phyloP scores from a whole-genome alignment of 2,113 vertebrate genomes.

The Sceloporus tristichus region DNA sequence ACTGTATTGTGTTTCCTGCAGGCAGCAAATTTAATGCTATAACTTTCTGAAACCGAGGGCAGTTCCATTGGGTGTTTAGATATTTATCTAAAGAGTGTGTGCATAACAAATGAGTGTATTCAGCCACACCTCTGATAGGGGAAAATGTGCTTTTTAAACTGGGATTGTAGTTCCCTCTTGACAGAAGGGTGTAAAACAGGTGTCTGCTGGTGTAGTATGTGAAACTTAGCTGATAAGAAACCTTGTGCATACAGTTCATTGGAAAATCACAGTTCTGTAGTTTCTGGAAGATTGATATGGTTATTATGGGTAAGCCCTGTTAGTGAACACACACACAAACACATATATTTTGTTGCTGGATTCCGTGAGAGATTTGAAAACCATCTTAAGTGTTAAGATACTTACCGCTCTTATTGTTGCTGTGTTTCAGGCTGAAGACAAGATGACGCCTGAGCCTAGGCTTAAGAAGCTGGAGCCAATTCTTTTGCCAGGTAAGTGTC shows the following conservation, averaged over 20 bases:
- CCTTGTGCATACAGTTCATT: not conserved
- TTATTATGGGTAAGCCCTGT: not conserved
- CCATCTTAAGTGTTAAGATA: not conserved
- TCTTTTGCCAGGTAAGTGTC: slow-evolving; percentile 88
- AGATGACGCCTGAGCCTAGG: slow-evolving; percentile 82
- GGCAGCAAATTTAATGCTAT: not conserved
- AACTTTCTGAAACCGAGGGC: not conserved
- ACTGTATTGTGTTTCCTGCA: not conserved
- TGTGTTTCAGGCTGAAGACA: slow-evolving; percentile 84
- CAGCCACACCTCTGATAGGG: not conserved
- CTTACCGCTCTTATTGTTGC: not conserved
- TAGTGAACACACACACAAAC: not conserved
- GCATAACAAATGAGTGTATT: not conserved
- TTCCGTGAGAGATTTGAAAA: not conserved
- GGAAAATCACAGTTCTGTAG: not conserved
- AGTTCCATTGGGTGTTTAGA: not conserved
- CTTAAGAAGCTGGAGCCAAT: slow-evolving; percentile 93
- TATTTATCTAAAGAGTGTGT: not conserved
- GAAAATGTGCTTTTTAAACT: not conserved
- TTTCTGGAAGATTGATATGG: not conserved
- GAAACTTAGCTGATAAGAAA: too few relatives aligned
- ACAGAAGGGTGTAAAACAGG: not conserved
- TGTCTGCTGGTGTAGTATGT: not conserved
- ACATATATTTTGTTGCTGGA: not conserved
- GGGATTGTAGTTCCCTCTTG: not conserved